A percentile compares a stretch with the other conserved stretches of the same genome.
These are phyloP conservation scores for Oncorhynchus gorbuscha DNA, from an alignment of 2,113 vertebrate genomes.

Conservation along the genomic window DNA sequence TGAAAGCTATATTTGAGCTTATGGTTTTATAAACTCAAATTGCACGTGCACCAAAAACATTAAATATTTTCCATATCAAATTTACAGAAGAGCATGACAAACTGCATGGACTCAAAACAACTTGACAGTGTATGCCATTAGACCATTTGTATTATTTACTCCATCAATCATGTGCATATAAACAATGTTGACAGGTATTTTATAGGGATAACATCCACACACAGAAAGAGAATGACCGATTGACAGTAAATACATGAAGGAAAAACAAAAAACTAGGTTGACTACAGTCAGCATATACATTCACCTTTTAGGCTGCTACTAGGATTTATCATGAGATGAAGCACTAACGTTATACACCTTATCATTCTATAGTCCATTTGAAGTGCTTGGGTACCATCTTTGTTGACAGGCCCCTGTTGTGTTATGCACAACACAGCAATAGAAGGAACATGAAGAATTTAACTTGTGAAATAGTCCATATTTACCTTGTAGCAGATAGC, in stretches of 20 bases:
- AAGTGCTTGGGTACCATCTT: background rate
- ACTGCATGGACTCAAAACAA: background rate
- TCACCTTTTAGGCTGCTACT: background rate
- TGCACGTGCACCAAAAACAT: no score
- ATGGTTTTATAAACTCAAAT: background rate
- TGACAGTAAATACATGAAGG: background rate
- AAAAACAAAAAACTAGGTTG: background rate
- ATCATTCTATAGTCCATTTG: no score
- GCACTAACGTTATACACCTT: background rate
- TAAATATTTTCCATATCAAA: background rate
- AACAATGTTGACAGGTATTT: background rate
- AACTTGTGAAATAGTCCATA: no score
- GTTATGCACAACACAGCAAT: no score
- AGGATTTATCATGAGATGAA: background rate
- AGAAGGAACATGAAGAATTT: no score
- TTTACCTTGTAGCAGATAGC: no score
- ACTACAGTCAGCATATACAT: background rate
- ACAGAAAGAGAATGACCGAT: conserved; percentile 10
- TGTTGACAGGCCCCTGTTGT: background rate
- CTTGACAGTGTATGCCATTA: background rate
- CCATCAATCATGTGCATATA: conserved; percentile 39
- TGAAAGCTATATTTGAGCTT: background rate
- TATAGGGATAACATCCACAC: conserved; percentile 5
- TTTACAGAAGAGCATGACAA: background rate
- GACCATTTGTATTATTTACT: conserved; percentile 37